These are phyloP conservation scores for Euzophera pinguis DNA, from an alignment of 2,888 invertebrate species.

Conservation along the genomic window DNA sequence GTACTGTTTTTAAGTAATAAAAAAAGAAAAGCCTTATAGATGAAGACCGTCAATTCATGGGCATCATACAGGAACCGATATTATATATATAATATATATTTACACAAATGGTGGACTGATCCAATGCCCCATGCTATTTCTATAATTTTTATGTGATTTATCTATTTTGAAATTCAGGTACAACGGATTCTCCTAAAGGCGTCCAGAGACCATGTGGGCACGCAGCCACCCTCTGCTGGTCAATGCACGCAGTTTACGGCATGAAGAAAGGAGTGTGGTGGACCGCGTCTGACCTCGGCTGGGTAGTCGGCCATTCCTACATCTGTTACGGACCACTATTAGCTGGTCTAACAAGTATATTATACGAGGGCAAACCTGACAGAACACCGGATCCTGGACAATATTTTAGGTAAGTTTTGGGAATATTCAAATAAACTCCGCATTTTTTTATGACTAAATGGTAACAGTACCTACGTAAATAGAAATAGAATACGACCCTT, in stretches of 20 bases:
- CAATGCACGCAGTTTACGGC: constrained; percentile 90
- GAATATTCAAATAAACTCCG: not conserved
- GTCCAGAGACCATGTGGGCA: constrained; percentile 94
- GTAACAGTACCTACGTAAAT: no score
- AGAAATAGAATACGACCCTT: no score
- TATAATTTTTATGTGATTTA: no score
- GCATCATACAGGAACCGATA: no score
- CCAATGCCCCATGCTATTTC: no score
- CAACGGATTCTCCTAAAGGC: constrained; percentile 80
- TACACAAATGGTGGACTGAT: not conserved
- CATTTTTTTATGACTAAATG: no score
- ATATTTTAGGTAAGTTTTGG: constrained; percentile 86
- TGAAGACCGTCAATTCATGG: no score
- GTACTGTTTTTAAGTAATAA: no score
- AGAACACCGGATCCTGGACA: constrained; percentile 95
- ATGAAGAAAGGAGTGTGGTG: constrained; percentile 91
- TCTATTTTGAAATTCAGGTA: constrained; percentile 49
- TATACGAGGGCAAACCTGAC: constrained; percentile 97
- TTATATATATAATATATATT: not conserved
- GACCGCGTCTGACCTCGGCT: constrained; percentile 93
- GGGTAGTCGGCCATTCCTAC: constrained; percentile 97
- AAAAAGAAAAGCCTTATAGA: no score
- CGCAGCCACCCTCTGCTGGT: constrained; percentile 91
- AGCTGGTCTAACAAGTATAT: constrained; percentile 88
- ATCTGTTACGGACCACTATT: constrained; percentile 95